Conservation (phyloP, 2,113 vertebrate species). For the Diadophis punctatus region DNA sequence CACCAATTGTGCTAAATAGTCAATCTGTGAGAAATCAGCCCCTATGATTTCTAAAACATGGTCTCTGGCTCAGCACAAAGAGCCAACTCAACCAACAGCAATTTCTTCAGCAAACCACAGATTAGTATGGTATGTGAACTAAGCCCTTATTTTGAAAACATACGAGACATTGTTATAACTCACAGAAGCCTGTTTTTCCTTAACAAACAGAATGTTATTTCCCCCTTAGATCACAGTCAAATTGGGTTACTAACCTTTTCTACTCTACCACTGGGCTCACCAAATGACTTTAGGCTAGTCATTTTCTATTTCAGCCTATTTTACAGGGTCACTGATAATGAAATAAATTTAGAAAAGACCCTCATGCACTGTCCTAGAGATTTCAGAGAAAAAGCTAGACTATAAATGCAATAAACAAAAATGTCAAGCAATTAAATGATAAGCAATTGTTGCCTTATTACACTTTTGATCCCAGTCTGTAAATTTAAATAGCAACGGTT, state of each 20-base stretch:
- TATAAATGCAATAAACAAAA: not conserved
- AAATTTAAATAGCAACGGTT: not conserved
- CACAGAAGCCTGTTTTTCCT: not conserved
- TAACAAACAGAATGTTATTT: not conserved
- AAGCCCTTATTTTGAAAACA: not conserved
- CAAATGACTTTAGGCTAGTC: not conserved
- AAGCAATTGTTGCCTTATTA: rapidly evolving
- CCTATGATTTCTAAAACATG: not conserved
- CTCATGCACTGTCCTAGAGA: not conserved
- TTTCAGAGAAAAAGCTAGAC: not conserved
- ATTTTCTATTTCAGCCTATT: not conserved
- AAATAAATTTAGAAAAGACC: not conserved
- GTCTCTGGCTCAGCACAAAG: not conserved
- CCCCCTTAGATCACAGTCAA: not conserved
- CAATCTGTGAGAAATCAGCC: not conserved
- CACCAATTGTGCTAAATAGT: not conserved
- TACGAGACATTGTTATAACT: not conserved
- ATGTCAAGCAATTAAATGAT: not conserved
- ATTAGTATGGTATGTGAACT: not conserved
- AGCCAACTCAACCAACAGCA: not conserved
- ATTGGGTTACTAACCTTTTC: not conserved
- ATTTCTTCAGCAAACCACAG: not conserved
- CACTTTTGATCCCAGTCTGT: not conserved
- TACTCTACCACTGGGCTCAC: not conserved
- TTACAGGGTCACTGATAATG: not conserved